Evolutionary conservation across 2,113 vertebrate genomes (phyloP).

Genomic region (Orcinus orca): DNA sequence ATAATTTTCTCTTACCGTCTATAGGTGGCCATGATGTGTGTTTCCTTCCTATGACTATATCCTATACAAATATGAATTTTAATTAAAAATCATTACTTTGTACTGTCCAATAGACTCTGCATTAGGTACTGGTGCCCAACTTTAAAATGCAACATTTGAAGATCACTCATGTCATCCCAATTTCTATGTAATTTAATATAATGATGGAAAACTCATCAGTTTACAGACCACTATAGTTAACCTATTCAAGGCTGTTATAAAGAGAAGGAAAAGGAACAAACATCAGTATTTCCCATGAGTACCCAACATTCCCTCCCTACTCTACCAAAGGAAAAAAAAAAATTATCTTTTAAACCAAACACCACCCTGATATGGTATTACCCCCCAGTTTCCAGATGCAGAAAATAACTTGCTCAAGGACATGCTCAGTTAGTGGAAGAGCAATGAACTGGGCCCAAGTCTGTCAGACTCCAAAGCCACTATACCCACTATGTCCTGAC

Average conservation of each 20-base stretch:
- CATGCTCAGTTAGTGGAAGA: neutral
- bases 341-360: neutral
- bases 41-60: neutral
- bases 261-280: slow-evolving; percentile 8
- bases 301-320: neutral
- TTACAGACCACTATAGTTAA: neutral
- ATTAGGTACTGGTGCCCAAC: neutral
- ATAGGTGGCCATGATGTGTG: accelerated
- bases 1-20: neutral
- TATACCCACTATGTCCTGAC: neutral
- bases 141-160: slow-evolving; percentile 27
- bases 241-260: neutral
- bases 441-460: neutral
- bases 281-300: neutral
- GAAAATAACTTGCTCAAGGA: neutral
- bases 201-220: neutral
- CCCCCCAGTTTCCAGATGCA: neutral
- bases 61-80: neutral
- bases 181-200: slow-evolving; percentile 60
- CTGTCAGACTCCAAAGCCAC: neutral
- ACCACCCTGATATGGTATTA: neutral
- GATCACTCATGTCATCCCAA: slow-evolving; percentile 46
- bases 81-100: neutral
- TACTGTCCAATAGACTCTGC: neutral
- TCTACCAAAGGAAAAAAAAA: neutral